Conservation (phyloP, 2,888 invertebrate genomes). For the Sicus ferrugineus region DNA sequence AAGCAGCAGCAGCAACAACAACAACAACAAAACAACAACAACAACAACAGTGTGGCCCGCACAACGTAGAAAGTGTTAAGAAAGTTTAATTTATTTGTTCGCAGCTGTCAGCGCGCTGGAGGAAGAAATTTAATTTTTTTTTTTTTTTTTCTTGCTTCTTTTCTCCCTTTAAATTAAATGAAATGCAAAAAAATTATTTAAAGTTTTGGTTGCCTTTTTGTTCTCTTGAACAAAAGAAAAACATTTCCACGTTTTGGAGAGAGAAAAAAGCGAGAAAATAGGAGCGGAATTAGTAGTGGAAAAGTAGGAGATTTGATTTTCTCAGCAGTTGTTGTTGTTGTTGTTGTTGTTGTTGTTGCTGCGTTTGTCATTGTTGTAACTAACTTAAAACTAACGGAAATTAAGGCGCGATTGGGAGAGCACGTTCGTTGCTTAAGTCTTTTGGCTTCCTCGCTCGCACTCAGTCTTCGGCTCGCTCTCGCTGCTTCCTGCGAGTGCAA, state of each 20-base stretch:
- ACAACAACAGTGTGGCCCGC: not conserved
- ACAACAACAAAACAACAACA: not conserved
- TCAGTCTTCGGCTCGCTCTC: not conserved
- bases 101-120: slow-evolving; percentile 23
- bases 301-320: not conserved
- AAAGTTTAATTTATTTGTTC: slow-evolving; percentile 35
- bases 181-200: not conserved
- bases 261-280: not conserved
- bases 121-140: slow-evolving; percentile 24
- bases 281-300: not conserved
- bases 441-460: not conserved
- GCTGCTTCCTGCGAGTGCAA: too few relatives aligned
- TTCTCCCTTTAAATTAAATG: not conserved
- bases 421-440: slow-evolving; percentile 22
- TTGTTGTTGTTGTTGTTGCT: not conserved
- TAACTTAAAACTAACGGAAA: not conserved
- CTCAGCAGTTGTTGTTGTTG: not conserved
- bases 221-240: not conserved
- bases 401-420: not conserved
- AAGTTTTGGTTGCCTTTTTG: not conserved
- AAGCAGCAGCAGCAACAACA: not conserved
- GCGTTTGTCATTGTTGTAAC: not conserved
- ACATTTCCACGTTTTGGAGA: not conserved
- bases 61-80: slow-evolving; percentile 35
- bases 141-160: not conserved